Base-by-base conservation (phyloP, 2,797 vertebrate species). In the Simalia tracyae region DNA sequence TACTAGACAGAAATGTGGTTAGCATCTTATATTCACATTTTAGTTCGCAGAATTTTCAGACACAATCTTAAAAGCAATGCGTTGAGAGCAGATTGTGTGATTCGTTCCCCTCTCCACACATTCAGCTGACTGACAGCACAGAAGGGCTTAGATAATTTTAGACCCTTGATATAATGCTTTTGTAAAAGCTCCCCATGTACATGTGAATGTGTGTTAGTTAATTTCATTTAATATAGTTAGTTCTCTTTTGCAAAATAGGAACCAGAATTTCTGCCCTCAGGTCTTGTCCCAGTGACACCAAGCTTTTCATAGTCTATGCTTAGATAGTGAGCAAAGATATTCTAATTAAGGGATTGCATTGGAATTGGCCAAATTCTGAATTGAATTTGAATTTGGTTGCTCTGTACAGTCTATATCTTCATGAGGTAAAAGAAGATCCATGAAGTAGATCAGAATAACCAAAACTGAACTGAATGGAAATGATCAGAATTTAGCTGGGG, bases 1-100 rank as follows among this genome's bases (percentile, higher is more conserved):
- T 91, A 92, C 94, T 94, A 95, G 92, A 94, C 90, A 93, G 84
- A 90, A 90, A 50, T 36, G 24, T 6, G 17, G 22, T 61, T 72
- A 54, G 24, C 19, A 54, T 14, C 54, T n/a, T 59, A 56, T 56
- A n/a, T 19, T 3, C 59, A n/a, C 11, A 87, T 46, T n/a, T n/a
- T 63, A 50, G 31, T 63, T 63, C n/a, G 15, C 50, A 42, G 28
- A 68, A 63, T 76, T 86, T 56, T 56, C 64, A 36, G 26, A 56
- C 42, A 87, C n/a, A 50, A 50, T 10, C 36, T 88, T 81, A 46
- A 91, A 87, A 15, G n/a, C 59, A 28, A 1, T 46, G 4, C 46
- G 9, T 46, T 46, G 76, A 46, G 76, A 46, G 8, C 17, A 60
- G 57, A 60, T 60, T 87, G 2, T 66, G 61, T 50, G 61, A 88